Percentiles rank a stretch among this genome's conserved stretches.
Conservation (phyloP, 2,113 vertebrate genomes). For the Zonotrichia leucophrys region DNA sequence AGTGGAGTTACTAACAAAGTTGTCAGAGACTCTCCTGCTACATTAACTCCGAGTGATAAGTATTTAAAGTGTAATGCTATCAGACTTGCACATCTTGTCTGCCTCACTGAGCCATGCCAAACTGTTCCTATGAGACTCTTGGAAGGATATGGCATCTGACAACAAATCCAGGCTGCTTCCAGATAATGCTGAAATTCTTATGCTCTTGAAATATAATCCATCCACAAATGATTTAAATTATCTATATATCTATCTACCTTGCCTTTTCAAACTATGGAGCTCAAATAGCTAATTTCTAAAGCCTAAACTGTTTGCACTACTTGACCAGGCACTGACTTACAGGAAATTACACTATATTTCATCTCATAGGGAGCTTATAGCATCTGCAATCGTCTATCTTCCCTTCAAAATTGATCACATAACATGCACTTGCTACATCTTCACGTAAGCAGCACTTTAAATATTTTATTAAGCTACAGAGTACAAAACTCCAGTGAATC, state of each 20-base stretch:
- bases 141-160: constrained; percentile 16
- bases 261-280: not conserved
- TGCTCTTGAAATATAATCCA: constrained; percentile 16
- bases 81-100: constrained; percentile 6
- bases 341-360: not conserved
- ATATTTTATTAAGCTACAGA: constrained; percentile 25
- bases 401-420: constrained; percentile 29
- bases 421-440: not conserved
- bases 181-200: not conserved
- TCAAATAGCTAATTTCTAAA: not conserved
- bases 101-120: constrained; percentile 11
- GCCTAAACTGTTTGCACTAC: not conserved
- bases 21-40: constrained; percentile 1
- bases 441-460: not conserved
- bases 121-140: not conserved
- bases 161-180: constrained; percentile 7
- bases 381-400: not conserved
- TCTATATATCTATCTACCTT: not conserved
- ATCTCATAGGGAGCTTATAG: not conserved
- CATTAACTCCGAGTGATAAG: not conserved
- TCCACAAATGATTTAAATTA: constrained; percentile 21
- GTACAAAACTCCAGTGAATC: not conserved
- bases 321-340: not conserved
- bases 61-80: constrained; percentile 24
- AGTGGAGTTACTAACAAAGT: constrained; percentile 20